Evolutionary conservation across 2,113 vertebrate species (phyloP), one percentile per base, ranked within the genome.

Genomic region (Sapajus apella): DNA sequence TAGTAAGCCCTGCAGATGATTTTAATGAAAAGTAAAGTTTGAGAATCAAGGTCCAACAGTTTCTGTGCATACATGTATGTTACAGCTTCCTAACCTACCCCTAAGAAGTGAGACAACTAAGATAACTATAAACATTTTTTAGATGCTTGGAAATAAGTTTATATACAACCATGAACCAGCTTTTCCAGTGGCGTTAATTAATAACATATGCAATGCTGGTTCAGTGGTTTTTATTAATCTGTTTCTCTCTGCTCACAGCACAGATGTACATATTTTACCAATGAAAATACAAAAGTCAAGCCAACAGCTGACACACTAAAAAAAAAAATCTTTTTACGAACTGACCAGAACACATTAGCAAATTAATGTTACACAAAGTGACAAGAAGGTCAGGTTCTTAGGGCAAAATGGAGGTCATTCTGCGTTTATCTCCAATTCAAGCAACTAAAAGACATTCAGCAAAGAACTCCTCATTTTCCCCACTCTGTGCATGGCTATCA

Each of bases 141-240:
- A 96, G 86, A 97, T 95, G 96, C 96, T 96, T 90, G 0, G 5
- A 97, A 98, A 97, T 96, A 94, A 98, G 87, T 80, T 97, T 95
- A 97, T 96, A 96, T 77, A 91, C 94, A 98, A 97, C 85, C 88
- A 68, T 64, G 47, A 96, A 92, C 89, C 97, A 97, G 96, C 61
- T 89, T 0, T 95, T 21, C 92, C 97, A 86, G 83, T 90, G 96
- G 70, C 80, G 68, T 84, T 14, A 5, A 98, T 91, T 95, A 94
- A 96, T 90, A 89, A 77, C 72, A 95, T 66, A 70, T 55, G 90
- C 45, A 73, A 94, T 18, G 2, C 14, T 75, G 52, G 80, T 92
- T 95, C 55, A 56, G 32, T 14, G 23, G 18, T 95, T 98, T 81
- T 92, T 88, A 0, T 64, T 23, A 79, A 90, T 81, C 90, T 79